These are phyloP conservation scores for Otis tarda DNA, from an alignment of 2,113 vertebrate species.

Conservation along the genomic window DNA sequence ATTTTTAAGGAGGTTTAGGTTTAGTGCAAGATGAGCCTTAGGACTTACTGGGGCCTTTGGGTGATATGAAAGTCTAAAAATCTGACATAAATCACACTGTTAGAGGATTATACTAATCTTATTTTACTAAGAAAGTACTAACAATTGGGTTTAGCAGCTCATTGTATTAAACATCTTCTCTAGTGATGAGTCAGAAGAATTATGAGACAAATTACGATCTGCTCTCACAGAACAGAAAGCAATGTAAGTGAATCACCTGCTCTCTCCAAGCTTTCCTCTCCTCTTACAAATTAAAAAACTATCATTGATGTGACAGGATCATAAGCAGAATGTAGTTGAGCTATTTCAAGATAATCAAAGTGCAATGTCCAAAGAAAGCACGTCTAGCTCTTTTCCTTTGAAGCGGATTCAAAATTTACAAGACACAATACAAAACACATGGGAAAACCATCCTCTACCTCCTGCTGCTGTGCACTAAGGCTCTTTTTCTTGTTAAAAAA, in stretches of 20 bases:
- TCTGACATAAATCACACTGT: not conserved
- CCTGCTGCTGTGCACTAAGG: not conserved
- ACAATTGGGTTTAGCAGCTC: not conserved
- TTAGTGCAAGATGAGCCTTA: not conserved
- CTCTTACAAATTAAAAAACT: not conserved
- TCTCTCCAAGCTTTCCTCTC: not conserved
- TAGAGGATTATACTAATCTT: not conserved
- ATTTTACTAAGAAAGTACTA: not conserved
- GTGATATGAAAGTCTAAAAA: not conserved
- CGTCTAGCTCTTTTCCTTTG: not conserved
- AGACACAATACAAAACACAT: not conserved
- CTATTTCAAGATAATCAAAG: not conserved
- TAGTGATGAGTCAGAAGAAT: constrained; percentile 15
- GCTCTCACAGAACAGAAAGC: not conserved
- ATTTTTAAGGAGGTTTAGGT: not conserved
- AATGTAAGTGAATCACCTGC: not conserved
- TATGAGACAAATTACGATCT: not conserved
- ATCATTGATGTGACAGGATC: not conserved
- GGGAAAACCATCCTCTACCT: not conserved
- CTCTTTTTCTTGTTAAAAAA: not conserved
- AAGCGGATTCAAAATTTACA: not conserved
- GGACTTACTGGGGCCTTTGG: not conserved
- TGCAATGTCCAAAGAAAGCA: not conserved
- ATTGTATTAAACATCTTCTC: not conserved
- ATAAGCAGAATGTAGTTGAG: not conserved